Conservation (phyloP, 2,797 vertebrate genomes). For the Brotogeris chrysoptera region DNA sequence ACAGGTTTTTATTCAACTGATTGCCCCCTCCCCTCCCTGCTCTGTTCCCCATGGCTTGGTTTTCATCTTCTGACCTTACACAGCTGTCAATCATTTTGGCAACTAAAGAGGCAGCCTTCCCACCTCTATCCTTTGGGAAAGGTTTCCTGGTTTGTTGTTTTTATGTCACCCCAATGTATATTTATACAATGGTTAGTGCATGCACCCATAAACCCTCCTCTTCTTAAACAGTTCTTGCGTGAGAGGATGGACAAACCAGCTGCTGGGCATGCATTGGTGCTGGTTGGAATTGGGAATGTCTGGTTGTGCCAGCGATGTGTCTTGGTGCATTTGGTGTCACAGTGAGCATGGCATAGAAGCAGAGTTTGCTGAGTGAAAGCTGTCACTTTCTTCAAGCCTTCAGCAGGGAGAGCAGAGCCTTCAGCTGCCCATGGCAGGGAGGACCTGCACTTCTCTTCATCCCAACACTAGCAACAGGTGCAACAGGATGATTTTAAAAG, state of each 20-base stretch:
- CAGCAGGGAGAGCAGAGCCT: background rate
- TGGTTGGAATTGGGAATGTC: background rate
- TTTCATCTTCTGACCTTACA: slow-evolving; percentile 49
- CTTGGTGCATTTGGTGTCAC: fast-evolving
- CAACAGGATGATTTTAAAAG: background rate
- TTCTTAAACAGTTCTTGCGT: background rate
- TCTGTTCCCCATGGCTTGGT: slow-evolving; percentile 13
- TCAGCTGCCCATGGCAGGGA: fast-evolving
- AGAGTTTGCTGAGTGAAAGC: background rate
- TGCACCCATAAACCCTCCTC: background rate
- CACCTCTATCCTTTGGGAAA: slow-evolving; percentile 30
- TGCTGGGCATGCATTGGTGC: fast-evolving
- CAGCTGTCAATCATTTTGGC: background rate
- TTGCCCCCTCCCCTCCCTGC: background rate
- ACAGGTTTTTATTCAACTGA: slow-evolving; percentile 24
- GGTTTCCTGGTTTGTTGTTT: background rate
- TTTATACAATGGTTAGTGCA: background rate
- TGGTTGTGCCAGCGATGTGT: fast-evolving
- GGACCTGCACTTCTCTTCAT: background rate
- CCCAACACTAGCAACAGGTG: background rate
- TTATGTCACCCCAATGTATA: background rate
- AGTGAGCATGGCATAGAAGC: fast-evolving
- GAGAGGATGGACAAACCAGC: background rate
- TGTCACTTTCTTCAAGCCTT: background rate
- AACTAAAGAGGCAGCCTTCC: background rate